Evolutionary conservation across 2,797 vertebrate genomes (phyloP).

Genomic region (Oryzias dopingdopingensis): DNA sequence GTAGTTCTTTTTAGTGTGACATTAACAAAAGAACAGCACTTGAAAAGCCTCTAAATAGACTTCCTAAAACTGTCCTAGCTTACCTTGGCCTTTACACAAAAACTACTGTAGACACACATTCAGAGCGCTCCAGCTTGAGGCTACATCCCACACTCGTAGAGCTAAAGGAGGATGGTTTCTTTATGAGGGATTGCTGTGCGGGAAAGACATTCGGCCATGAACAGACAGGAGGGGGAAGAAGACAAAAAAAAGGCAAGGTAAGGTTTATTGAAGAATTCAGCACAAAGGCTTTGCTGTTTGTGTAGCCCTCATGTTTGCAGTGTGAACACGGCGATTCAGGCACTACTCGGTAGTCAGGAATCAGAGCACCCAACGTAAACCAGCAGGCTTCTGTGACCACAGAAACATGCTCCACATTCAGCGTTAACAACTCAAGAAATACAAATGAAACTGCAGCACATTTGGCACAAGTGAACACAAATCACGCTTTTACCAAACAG

Average conservation of each 20-base stretch:
- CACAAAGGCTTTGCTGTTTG: conserved; percentile 46
- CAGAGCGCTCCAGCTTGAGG: conserved; percentile 43
- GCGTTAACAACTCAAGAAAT: conserved; percentile 10
- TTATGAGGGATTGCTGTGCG: conserved; percentile 36
- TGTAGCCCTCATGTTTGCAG: conserved; percentile 49
- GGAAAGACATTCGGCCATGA: conserved; percentile 31
- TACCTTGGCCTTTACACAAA: conserved; percentile 47
- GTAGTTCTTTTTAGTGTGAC: conserved; percentile 37
- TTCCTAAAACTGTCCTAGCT: conserved; percentile 44
- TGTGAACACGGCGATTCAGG: conserved; percentile 45
- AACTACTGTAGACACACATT: conserved; percentile 32
- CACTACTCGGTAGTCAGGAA: conserved; percentile 22
- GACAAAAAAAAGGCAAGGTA: conserved; percentile 59
- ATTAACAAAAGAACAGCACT: conserved; percentile 41
- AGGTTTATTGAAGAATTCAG: conserved; percentile 67
- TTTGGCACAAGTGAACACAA: not conserved
- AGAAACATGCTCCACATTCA: conserved; percentile 8
- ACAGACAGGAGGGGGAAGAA: conserved; percentile 23
- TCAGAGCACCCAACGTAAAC: conserved; percentile 36
- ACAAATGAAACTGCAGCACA: not conserved
- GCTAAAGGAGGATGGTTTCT: conserved; percentile 42
- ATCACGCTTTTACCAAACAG: no score
- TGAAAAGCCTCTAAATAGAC: conserved; percentile 54
- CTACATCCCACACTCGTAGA: conserved; percentile 41
- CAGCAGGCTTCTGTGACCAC: conserved; percentile 17